Percentiles rank a stretch among this genome's conserved stretches.
Conservation (phyloP, 64 coral and sea anemone species). For the Stylophora pistillata region DNA sequence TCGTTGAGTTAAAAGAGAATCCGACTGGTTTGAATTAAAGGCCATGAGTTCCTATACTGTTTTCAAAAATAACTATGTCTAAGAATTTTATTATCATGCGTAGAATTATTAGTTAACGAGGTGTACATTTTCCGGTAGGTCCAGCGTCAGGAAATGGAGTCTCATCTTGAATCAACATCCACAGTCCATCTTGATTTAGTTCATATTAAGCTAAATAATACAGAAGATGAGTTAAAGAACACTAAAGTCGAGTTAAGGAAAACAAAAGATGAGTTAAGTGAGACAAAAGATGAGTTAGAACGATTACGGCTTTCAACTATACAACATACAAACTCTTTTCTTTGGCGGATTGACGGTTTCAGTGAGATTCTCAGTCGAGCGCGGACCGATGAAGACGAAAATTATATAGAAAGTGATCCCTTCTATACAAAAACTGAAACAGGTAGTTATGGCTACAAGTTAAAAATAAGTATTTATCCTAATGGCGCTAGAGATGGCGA, state of each 20-base stretch:
- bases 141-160: background rate
- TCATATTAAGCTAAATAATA: background rate
- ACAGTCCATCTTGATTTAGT: conserved; percentile 5
- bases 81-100: background rate
- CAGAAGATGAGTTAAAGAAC: background rate
- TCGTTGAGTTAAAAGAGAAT: too few relatives aligned
- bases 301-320: too few relatives aligned
- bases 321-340: background rate
- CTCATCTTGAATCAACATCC: background rate
- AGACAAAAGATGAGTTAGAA: too few relatives aligned
- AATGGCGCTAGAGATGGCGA: background rate
- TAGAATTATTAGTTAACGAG: background rate
- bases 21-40: too few relatives aligned
- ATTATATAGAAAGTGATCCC: background rate
- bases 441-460: background rate
- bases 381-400: background rate
- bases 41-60: too few relatives aligned
- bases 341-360: background rate
- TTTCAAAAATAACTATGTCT: background rate
- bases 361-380: background rate
- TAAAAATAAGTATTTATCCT: background rate
- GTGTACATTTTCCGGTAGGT: background rate
- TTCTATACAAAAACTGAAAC: background rate
- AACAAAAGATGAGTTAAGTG: background rate
- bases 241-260: background rate